Evolutionary conservation across 2,797 vertebrate genomes (phyloP).

Genomic region (Bucorvus abyssinicus): DNA sequence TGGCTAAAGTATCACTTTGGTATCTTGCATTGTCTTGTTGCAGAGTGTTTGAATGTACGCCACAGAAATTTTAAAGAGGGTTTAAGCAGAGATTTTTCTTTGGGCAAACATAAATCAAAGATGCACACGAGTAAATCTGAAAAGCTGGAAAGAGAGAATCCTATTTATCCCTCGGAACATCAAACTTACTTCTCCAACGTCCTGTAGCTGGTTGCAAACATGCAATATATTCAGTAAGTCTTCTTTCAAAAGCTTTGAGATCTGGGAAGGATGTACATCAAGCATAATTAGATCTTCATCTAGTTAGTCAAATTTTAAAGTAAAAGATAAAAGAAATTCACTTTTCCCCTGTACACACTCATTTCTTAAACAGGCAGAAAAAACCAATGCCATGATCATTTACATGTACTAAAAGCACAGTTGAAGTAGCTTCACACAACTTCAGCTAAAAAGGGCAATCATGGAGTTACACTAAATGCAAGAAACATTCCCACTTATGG

Average conservation of each 20-base stretch:
- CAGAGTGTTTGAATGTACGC: background rate
- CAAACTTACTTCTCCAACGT: conserved; percentile 97
- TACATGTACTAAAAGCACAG: background rate
- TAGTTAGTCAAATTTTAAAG: background rate
- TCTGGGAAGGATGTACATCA: conserved; percentile 77
- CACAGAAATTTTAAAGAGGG: background rate
- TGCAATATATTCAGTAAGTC: conserved; percentile 96
- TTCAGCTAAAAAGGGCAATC: background rate
- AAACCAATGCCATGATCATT: background rate
- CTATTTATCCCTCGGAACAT: background rate
- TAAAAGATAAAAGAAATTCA: background rate
- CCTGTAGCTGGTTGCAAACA: conserved; percentile 98
- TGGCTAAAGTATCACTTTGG: background rate
- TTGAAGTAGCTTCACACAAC: background rate
- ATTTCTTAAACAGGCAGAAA: background rate
- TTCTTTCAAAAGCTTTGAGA: conserved; percentile 98
- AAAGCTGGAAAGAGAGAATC: background rate
- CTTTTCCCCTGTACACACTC: background rate
- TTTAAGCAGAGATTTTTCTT: background rate
- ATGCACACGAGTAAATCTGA: background rate
- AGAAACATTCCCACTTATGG: background rate
- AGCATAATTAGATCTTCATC: background rate
- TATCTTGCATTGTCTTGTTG: background rate
- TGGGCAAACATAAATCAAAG: background rate
- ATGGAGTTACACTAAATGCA: background rate